Evolutionary conservation across 2,113 vertebrate genomes (phyloP).

Genomic region (Mesitornis unicolor): DNA sequence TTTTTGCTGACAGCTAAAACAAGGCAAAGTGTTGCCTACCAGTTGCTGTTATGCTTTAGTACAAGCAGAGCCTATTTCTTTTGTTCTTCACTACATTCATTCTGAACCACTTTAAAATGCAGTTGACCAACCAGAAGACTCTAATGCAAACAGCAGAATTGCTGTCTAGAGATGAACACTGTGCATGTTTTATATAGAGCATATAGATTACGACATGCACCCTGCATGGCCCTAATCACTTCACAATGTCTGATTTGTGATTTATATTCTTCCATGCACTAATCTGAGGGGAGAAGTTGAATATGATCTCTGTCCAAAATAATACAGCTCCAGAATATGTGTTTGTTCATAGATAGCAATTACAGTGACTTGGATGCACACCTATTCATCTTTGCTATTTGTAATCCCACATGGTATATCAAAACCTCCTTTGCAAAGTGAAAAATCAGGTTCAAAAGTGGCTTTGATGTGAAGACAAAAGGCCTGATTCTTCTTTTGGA

Average conservation of each 20-base stretch:
- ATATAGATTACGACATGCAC: no score
- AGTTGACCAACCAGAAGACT: not conserved
- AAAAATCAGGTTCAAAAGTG: not conserved
- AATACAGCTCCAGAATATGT: not conserved
- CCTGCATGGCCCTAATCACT: not conserved
- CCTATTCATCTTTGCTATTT: not conserved
- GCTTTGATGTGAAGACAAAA: slow-evolving; percentile 27
- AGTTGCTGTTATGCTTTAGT: not conserved
- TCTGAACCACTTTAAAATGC: not conserved
- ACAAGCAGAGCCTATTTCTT: not conserved
- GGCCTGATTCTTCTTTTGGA: not conserved
- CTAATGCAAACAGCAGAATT: not conserved
- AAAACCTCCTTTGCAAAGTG: not conserved
- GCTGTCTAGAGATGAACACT: not conserved
- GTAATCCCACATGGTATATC: not conserved
- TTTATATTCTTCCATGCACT: not conserved
- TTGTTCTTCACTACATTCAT: not conserved
- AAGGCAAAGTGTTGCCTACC: not conserved
- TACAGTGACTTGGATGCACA: not conserved
- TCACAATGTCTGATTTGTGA: not conserved
- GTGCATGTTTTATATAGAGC: not conserved
- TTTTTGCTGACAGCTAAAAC: not conserved
- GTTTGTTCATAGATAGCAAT: not conserved
- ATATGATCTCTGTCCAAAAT: not conserved
- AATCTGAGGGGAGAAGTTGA: not conserved